Conservation (phyloP, 1,140 invertebrate genomes). For the Pogonomyrmex californicus region DNA sequence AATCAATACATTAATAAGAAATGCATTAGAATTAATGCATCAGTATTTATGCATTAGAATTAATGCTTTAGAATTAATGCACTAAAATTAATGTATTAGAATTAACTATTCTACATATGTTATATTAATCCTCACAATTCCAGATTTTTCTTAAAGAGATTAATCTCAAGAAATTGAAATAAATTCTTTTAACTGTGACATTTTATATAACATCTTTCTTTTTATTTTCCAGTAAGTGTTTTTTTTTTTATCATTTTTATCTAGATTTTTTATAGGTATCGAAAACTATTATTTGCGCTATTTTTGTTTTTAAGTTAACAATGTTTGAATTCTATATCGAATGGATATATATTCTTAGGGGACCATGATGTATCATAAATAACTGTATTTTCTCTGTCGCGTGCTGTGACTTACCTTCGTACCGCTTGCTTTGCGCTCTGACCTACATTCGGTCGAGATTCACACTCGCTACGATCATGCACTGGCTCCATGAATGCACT, state of each 20-base stretch:
- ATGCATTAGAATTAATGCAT: too few species aligned
- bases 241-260: neutral
- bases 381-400: slow-evolving; percentile 33
- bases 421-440: slow-evolving; percentile 59
- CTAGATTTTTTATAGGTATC: neutral
- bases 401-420: slow-evolving; percentile 43
- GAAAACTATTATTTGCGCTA: neutral
- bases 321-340: neutral
- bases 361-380: slow-evolving; percentile 19
- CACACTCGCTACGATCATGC: slow-evolving; percentile 35
- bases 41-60: too few species aligned
- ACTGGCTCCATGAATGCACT: slow-evolving; percentile 58
- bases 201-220: neutral
- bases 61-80: too few species aligned
- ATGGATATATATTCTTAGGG: slow-evolving; percentile 6
- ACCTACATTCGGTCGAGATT: slow-evolving; percentile 57
- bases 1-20: too few species aligned
- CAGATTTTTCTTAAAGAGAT: neutral
- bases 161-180: neutral
- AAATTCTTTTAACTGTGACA: neutral
- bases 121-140: neutral
- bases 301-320: neutral
- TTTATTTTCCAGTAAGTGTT: neutral
- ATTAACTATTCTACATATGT: neutral
- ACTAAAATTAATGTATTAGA: too few species aligned